These are phyloP conservation scores for Drepana arcuata DNA, from an alignment of 1,140 invertebrate genomes.

Conservation along the genomic window DNA sequence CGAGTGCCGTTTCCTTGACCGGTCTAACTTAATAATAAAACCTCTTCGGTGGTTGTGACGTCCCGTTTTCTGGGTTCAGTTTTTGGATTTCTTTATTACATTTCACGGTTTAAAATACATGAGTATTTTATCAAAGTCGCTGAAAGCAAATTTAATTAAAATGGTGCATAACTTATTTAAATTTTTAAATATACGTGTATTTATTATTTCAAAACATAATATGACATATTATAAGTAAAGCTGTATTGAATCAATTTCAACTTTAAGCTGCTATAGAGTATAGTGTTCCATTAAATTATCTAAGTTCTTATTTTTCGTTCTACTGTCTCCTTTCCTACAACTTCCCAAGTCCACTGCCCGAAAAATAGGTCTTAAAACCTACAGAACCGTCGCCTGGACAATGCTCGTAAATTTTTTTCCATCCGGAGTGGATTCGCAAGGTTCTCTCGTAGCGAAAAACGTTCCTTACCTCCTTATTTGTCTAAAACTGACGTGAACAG, in stretches of 20 bases:
- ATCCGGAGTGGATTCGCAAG: slow-evolving; percentile 8
- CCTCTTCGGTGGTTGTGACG: slow-evolving; percentile 34
- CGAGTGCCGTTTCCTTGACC: slow-evolving; percentile 31
- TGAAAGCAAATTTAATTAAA: not conserved
- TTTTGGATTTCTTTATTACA: slow-evolving; percentile 2
- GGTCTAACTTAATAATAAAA: slow-evolving; percentile 62
- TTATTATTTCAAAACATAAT: not conserved
- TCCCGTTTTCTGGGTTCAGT: slow-evolving; percentile 31
- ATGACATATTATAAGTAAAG: not conserved
- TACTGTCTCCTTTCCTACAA: too few species aligned
- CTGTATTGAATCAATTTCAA: too few species aligned
- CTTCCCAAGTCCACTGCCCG: not conserved
- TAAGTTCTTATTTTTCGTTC: too few species aligned
- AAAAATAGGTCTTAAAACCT: not conserved
- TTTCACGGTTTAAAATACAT: not conserved
- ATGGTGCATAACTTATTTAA: not conserved
- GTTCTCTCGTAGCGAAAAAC: slow-evolving; percentile 29
- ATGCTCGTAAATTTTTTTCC: slow-evolving; percentile 17
- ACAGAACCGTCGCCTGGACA: slow-evolving; percentile 8
- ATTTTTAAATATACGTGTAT: not conserved
- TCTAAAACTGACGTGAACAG: slow-evolving; percentile 48
- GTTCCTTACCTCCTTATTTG: slow-evolving; percentile 50
- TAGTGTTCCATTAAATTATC: not conserved
- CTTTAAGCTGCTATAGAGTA: too few species aligned
- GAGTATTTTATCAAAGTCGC: not conserved